Conservation (phyloP, 2,888 invertebrate genomes). For the Rambutsinella grinnellia region DNA sequence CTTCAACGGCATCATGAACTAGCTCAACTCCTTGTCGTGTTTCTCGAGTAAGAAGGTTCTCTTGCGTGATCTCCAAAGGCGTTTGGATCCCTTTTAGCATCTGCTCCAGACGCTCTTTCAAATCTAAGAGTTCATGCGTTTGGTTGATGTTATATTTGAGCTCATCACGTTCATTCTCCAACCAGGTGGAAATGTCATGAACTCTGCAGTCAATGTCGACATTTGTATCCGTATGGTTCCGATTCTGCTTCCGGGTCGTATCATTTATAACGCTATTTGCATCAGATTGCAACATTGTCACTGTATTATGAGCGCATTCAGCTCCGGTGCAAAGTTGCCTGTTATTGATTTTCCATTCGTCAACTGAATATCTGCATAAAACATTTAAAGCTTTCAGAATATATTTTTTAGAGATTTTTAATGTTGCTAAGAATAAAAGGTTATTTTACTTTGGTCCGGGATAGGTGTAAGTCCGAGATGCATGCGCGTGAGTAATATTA, state of each 20-base stretch:
- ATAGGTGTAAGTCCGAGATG: conserved; percentile 53
- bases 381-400: conserved; percentile 1
- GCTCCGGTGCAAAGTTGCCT: conserved; percentile 63
- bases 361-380: conserved; percentile 61
- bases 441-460: conserved; percentile 60
- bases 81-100: conserved; percentile 78
- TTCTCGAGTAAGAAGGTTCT: conserved; percentile 93
- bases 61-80: conserved; percentile 92
- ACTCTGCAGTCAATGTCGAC: conserved; percentile 62
- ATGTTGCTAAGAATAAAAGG: neutral
- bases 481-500: conserved; percentile 63
- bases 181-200: conserved; percentile 60
- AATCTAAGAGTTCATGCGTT: conserved; percentile 60
- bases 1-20: conserved; percentile 92
- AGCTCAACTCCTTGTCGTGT: conserved; percentile 89
- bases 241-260: conserved; percentile 59
- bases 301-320: conserved; percentile 63
- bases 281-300: conserved; percentile 59
- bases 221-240: conserved; percentile 60
- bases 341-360: conserved; percentile 63
- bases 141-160: conserved; percentile 61
- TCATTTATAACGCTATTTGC: conserved; percentile 58
- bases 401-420: neutral
- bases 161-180: conserved; percentile 59
- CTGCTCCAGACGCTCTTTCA: conserved; percentile 61